These are phyloP conservation scores for Tortricodes alternella DNA, from an alignment of 2,888 invertebrate species.

Conservation along the genomic window DNA sequence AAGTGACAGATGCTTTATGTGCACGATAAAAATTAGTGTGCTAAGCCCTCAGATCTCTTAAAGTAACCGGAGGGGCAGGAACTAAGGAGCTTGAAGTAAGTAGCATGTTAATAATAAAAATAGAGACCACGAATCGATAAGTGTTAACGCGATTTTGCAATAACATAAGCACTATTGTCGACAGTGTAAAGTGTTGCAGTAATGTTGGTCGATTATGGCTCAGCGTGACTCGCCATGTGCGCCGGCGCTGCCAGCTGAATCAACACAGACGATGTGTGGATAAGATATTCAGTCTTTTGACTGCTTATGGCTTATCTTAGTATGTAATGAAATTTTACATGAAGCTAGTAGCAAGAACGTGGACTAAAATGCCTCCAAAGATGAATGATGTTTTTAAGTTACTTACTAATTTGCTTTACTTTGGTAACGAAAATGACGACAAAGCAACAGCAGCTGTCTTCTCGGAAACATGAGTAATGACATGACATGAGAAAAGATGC, in stretches of 20 bases:
- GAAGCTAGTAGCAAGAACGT: no score
- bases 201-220: constrained; percentile 38
- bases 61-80: no score
- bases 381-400: no score
- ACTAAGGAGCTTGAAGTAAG: no score
- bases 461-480: constrained; percentile 6
- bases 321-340: not conserved
- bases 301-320: constrained; percentile 8
- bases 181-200: constrained; percentile 4
- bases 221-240: constrained; percentile 52
- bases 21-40: no score
- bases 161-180: constrained; percentile 9
- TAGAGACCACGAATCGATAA: not conserved
- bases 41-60: no score
- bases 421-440: not conserved
- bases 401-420: no score
- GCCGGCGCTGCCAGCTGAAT: constrained; percentile 40
- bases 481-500: not conserved
- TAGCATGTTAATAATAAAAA: no score
- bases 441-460: not conserved
- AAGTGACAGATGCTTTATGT: no score
- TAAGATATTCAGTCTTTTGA: constrained; percentile 12
- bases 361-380: not conserved
- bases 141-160: constrained; percentile 1
- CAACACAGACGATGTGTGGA: constrained; percentile 35